Evolutionary conservation across 2,797 vertebrate species (phyloP), one percentile per base, ranked within the genome.

Genomic region (Malacoctenus gilli): DNA sequence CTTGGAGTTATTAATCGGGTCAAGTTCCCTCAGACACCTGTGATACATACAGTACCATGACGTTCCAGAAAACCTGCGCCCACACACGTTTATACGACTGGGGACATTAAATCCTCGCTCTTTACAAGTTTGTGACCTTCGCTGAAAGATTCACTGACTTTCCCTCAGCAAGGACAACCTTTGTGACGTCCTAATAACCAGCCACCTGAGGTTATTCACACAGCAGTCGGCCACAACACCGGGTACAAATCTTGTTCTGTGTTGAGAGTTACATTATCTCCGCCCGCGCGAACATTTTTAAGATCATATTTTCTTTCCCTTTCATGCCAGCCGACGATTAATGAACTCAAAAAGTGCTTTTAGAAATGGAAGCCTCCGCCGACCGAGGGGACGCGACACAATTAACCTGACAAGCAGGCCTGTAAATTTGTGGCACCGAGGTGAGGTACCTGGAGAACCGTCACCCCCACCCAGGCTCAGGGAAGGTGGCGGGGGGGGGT

Each of bases 201-300:
- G n/a, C 23, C 36, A 70, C 12, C 8, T 31, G 12, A 39, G 35
- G 16, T 47, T 38, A 46, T 8, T 48, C 21, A 37, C 44, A 35
- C 3, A 30, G 12, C 15, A 31, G 37, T 12, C 41, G 36, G n/a
- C 40, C 11, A 20, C 1, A 13, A 15, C 9, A 10, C 7, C 25
- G 12, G 9, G n/a, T n/a, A 20, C 6, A 9, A 40, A 44, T 54
- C 11, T 12, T 22, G 13, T n/a, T n/a, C n/a, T 12, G 38, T 28
- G 25, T 28, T 28, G 39, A 39, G 32, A 34, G 11, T 11, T 10
- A 30, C 9, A 53, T 4, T 40, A 22, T 13, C 14, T 54, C n/a
- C 32, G 20, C 4, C 10, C 4, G 37, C 16, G 4, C 30, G 12
- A 40, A 21, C 2, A 2, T 40, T 21, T 6, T 5, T 14, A 13